Evolutionary conservation across 64 coral and sea anemone species (phyloP).

Genomic region (Dendrophyllia cribrosa): DNA sequence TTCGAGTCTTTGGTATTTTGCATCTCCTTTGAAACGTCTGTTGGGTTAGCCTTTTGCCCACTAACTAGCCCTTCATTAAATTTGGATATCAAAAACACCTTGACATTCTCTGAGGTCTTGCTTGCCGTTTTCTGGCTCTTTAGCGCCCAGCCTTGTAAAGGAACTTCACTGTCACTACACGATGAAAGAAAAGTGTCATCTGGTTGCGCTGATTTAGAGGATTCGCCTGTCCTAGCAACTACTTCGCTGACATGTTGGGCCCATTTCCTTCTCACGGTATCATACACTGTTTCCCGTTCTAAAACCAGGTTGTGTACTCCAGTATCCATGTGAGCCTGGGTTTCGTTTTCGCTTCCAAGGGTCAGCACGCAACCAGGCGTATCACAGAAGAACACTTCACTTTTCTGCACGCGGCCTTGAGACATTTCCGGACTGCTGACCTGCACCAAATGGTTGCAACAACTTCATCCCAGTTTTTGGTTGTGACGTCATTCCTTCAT

Average conservation of each 20-base stretch:
- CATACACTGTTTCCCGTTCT: conserved; percentile 23
- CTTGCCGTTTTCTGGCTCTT: neutral
- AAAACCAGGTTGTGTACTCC: conserved; percentile 16
- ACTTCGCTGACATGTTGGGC: conserved; percentile 4
- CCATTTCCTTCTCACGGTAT: conserved; percentile 22
- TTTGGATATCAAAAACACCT: conserved; percentile 10
- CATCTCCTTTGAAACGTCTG: conserved; percentile 37
- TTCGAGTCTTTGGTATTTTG: neutral
- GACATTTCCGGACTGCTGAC: neutral
- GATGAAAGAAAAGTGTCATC: neutral
- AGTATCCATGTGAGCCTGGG: conserved; percentile 27
- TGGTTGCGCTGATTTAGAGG: neutral
- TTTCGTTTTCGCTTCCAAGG: conserved; percentile 5
- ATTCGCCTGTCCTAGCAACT: neutral
- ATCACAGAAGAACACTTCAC: conserved; percentile 19
- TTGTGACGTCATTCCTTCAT: neutral
- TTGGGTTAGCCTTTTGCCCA: conserved; percentile 40
- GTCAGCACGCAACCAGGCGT: conserved; percentile 18
- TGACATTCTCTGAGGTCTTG: conserved; percentile 7
- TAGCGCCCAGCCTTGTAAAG: neutral
- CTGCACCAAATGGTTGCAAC: neutral
- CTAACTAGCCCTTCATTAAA: conserved; percentile 15
- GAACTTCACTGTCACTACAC: neutral
- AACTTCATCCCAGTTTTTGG: neutral
- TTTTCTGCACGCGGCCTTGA: neutral